phyloP scores from a whole-genome alignment of 2,888 invertebrate species.

The Papilio gigon region DNA sequence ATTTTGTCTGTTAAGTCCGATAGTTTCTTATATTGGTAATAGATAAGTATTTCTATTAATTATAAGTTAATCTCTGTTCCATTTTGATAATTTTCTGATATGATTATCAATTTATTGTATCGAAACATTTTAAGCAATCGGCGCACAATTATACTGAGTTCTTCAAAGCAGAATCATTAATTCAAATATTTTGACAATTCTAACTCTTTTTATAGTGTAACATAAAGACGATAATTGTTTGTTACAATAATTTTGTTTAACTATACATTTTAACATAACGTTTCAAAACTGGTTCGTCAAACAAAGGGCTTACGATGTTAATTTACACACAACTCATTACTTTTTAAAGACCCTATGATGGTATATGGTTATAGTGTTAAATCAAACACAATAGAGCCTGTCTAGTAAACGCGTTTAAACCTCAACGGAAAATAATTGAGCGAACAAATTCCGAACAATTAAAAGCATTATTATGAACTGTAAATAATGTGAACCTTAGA shows the following conservation, averaged over 20 bases:
- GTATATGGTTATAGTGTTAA: constrained; percentile 13
- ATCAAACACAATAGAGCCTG: constrained; percentile 22
- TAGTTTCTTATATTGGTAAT: no score
- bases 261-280: constrained; percentile 29
- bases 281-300: constrained; percentile 34
- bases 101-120: no score
- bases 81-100: no score
- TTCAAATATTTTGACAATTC: background rate
- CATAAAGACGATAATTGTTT: constrained; percentile 8
- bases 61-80: no score
- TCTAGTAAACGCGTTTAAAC: constrained; percentile 23
- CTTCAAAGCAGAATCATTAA: background rate
- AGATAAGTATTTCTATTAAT: no score
- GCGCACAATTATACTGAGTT: background rate
- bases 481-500: background rate
- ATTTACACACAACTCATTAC: constrained; percentile 37
- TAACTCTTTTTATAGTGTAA: background rate
- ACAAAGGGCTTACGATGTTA: constrained; percentile 30
- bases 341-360: constrained; percentile 7
- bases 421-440: constrained; percentile 12
- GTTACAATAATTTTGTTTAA: background rate
- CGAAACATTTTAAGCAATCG: background rate
- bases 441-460: constrained; percentile 18
- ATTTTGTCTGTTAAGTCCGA: no score
- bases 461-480: constrained; percentile 23